Conservation (phyloP, 2,797 vertebrate genomes). For the Tenualosa ilisha region DNA sequence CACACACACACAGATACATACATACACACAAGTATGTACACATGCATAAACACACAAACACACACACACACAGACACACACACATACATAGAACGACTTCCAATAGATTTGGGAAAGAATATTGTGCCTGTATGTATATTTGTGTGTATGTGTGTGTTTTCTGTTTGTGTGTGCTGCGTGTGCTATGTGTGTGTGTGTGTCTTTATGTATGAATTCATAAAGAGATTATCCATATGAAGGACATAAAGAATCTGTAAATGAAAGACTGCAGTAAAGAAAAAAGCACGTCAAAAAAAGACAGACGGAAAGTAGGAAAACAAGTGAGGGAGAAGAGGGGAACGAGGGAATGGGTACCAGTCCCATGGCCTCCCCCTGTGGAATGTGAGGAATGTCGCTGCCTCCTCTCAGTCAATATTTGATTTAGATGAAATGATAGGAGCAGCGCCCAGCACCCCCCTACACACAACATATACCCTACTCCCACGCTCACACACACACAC, state of each 20-base stretch:
- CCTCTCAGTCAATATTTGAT: slow-evolving; percentile 20
- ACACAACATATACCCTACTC: background rate
- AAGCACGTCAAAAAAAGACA: background rate
- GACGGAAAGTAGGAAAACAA: background rate
- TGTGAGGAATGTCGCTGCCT: background rate
- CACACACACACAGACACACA: background rate
- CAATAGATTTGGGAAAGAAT: too few relatives aligned
- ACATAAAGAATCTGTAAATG: background rate
- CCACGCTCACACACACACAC: background rate
- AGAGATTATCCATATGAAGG: too few relatives aligned
- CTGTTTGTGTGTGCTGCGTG: background rate
- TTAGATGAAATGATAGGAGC: slow-evolving; percentile 16
- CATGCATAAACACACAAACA: background rate
- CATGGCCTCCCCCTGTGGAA: background rate
- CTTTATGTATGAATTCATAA: too few relatives aligned
- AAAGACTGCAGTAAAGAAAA: background rate
- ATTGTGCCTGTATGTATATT: background rate
- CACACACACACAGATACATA: background rate
- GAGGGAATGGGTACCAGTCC: background rate
- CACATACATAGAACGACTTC: background rate
- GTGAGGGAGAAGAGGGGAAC: background rate
- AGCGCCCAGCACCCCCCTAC: background rate
- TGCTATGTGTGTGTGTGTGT: too few relatives aligned
- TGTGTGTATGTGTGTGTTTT: background rate
- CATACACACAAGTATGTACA: background rate